A percentile compares a stretch with the other conserved stretches of the same genome.
phyloP scores from a whole-genome alignment of 2,797 vertebrate species.

The Megalops cyprinoides region DNA sequence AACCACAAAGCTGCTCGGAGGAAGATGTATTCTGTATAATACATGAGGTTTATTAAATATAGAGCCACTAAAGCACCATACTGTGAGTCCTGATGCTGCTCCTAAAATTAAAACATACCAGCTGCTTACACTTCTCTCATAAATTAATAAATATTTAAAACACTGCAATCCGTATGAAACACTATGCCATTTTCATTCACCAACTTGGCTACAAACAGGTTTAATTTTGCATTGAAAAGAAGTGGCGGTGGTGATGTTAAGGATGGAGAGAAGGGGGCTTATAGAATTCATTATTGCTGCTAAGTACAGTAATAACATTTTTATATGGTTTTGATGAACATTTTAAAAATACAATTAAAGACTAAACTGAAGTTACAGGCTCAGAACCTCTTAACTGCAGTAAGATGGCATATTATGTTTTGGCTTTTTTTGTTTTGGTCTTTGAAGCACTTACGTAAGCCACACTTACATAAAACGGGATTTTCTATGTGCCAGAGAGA shows the following conservation, averaged over 20 bases:
- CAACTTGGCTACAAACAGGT: too few relatives aligned
- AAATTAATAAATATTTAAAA: background rate
- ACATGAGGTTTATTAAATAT: constrained; percentile 79
- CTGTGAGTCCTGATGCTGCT: constrained; percentile 67
- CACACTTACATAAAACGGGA: background rate
- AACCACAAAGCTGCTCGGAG: constrained; percentile 79
- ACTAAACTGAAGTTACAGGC: background rate
- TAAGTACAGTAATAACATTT: background rate
- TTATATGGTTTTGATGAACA: background rate
- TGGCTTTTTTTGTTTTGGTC: background rate
- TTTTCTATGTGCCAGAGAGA: background rate
- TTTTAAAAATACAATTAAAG: background rate
- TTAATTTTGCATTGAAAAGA: background rate
- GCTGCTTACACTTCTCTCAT: constrained; percentile 51
- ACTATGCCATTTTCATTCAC: background rate
- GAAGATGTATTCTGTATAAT: constrained; percentile 82
- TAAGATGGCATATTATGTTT: background rate
- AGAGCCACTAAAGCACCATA: constrained; percentile 77
- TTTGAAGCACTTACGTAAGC: background rate
- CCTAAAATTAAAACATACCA: constrained; percentile 74
- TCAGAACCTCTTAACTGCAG: background rate
- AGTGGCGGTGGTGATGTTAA: too few relatives aligned
- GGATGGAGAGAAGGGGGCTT: too few relatives aligned
- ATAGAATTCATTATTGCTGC: too few relatives aligned
- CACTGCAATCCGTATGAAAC: background rate